phyloP scores from a whole-genome alignment of 2,113 vertebrate genomes.

The Notothenia coriiceps region DNA sequence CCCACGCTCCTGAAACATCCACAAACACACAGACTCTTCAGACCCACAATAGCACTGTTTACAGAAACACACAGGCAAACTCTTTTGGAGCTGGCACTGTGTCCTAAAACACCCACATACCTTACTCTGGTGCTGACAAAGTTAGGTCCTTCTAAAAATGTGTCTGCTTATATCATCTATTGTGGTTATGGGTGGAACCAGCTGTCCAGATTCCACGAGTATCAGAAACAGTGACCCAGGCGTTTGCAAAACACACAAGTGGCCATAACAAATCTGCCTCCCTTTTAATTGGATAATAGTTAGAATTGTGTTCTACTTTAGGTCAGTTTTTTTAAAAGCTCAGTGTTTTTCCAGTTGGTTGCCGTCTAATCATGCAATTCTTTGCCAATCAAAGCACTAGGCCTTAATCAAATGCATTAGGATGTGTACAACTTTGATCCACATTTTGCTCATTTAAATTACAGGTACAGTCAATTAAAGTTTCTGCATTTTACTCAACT shows the following conservation, averaged over 20 bases:
- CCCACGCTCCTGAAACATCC: slow-evolving; percentile 88
- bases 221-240: neutral
- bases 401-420: neutral
- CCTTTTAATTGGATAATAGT: neutral
- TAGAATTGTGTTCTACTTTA: neutral
- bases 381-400: neutral
- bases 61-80: slow-evolving; percentile 39
- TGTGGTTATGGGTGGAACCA: slow-evolving; percentile 10
- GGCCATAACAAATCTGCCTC: neutral
- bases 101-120: slow-evolving; percentile 46
- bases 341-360: neutral
- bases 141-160: slow-evolving; percentile 41
- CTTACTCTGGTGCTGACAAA: slow-evolving; percentile 38
- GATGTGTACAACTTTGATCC: neutral
- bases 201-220: slow-evolving; percentile 2
- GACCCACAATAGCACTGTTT: slow-evolving; percentile 31
- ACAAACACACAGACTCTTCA: slow-evolving; percentile 45
- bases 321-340: neutral
- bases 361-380: neutral
- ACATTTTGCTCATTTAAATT: neutral
- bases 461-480: neutral
- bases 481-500: neutral
- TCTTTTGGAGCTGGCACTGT: slow-evolving; percentile 36
- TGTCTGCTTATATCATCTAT: slow-evolving; percentile 48
- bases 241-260: neutral